Base-by-base conservation (phyloP, 2,797 vertebrate genomes). In the Sebastes nivosus region DNA sequence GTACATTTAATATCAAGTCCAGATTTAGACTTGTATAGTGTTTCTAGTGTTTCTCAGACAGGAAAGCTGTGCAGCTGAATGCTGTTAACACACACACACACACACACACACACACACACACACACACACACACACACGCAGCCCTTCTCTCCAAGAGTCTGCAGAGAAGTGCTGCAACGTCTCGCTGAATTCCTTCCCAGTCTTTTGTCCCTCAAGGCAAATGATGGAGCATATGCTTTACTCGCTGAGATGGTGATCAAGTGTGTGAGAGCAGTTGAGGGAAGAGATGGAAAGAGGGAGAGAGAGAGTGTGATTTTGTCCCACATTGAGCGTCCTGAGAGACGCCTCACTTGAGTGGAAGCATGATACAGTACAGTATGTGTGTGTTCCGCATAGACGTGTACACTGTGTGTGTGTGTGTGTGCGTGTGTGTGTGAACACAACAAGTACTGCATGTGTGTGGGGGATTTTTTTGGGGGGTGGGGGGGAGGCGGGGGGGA, bases 161-260 rank as follows among this genome's bases (percentile, higher is more conserved):
- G 78, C 80, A 58, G 72, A 86, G 77, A 82, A 70, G 64, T 73
- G 72, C 83, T 66, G 50, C 38, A 52, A n/a, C 25, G 83, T 86
- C 82, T 83, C n/a, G 30, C 46, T 88, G 67, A 89, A 92, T 81
- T 88, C 75, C 77, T 88, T 92, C 78, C 85, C 68, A 84, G 89
- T 81, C 77, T 83, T 90, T 83, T 66, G 86, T 93, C 88, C 90
- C 88, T 83, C 18, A 80, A 85, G 88, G 61, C 78, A 91, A 91
- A 89, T 92, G 88, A 94, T 89, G 81, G 90, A 92, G 90, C 89
- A 88, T 80, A 89, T 84, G 87, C 76, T 71, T 90, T 57, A 85
- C 57, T 88, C 52, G 12, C n/a, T 22, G 67, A 74, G 88, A 84
- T 59, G 79, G 72, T 89, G 90, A 89, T 93, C 80, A 86, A 93